Evolutionary conservation across 2,888 invertebrate species (phyloP), one percentile per base, ranked within the genome.

Genomic region (Drosophila silvestris): DNA sequence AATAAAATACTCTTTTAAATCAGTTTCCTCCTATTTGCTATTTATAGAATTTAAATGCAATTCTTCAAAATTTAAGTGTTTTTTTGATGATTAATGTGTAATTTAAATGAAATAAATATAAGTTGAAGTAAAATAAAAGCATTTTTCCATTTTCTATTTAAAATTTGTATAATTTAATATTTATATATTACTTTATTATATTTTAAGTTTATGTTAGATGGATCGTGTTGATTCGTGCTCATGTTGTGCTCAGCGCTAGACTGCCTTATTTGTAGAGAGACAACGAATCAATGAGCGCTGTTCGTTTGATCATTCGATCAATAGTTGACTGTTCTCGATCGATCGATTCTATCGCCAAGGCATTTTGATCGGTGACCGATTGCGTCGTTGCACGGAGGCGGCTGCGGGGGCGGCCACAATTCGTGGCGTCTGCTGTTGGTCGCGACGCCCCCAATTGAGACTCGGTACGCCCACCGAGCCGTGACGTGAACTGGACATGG

Each of bases 291-390:
- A 52, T 57, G 51, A 54, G 57, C 56, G 39, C 52, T 39, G 35
- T 44, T 71, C 62, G 63, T 65, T 75, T 35, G 50, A 63, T 77
- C 58, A 53, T 19, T 52, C 44, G 35, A 35, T 35, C 35, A 35
- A 37, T 62, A 54, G 72, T 60, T 51, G 33, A 28, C 58, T 64
- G 77, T 35, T 35, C 35, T 14, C 35, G 35, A 47, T 4, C 53
- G 44, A 37, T 60, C 56, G 81, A 74, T 72, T 72, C 91, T 92
- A 92, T 72, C 93, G 89, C 93, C 93, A 93, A 52, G 93, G 93
- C 71, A 91, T 87, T 83, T 93, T 93, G 81, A 91, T 93, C 75
- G 93, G 93, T 56, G 93, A 93, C 74, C 92, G 92, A 72, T 93
- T 91, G 79, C 93, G 93, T 59, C 93, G 91, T 74, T 88, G 89